Evolutionary conservation across 2,113 vertebrate genomes (phyloP).

Genomic region (Pangasianodon gigas): DNA sequence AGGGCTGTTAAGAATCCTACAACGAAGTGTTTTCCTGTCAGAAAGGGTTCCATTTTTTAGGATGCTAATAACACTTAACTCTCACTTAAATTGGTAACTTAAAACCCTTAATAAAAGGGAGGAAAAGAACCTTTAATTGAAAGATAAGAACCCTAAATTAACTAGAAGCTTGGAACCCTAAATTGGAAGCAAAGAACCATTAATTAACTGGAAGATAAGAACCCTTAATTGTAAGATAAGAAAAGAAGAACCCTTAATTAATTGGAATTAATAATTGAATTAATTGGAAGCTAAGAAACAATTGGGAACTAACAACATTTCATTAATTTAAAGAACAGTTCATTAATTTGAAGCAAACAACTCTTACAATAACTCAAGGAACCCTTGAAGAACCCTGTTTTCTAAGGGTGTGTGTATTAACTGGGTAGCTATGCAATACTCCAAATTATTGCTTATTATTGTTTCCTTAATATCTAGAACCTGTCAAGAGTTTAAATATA

Average conservation of each 20-base stretch:
- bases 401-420: background rate
- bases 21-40: background rate
- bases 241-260: background rate
- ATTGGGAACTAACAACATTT: background rate
- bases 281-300: background rate
- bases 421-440: background rate
- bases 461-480: background rate
- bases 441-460: background rate
- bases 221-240: background rate
- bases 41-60: background rate
- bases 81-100: background rate
- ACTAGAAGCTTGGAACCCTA: background rate
- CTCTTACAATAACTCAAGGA: background rate
- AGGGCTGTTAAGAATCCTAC: background rate
- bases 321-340: background rate
- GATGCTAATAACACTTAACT: background rate
- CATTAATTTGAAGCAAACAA: background rate
- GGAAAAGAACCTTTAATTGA: background rate
- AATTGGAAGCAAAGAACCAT: background rate
- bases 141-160: background rate
- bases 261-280: background rate
- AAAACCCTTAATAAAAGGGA: background rate
- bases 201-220: background rate
- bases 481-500: background rate
- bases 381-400: background rate